These are phyloP conservation scores for Linyphia triangularis DNA, from an alignment of 2,888 invertebrate genomes.

Conservation along the genomic window DNA sequence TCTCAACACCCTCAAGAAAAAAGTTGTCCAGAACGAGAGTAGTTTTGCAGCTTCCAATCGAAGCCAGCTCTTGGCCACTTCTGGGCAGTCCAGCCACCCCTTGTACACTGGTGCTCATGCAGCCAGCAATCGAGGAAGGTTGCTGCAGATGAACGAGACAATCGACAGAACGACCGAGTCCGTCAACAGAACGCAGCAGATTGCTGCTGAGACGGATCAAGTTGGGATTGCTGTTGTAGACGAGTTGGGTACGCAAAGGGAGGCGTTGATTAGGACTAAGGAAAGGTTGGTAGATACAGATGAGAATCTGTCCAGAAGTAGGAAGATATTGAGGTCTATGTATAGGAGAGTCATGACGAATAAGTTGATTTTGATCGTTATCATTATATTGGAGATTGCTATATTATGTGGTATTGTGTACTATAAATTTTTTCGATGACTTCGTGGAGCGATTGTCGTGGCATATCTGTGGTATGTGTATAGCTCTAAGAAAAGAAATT, in stretches of 20 bases:
- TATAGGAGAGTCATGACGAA: constrained; percentile 80
- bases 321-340: constrained; percentile 80
- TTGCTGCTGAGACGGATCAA: constrained; percentile 89
- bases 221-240: constrained; percentile 88
- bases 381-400: constrained; percentile 80
- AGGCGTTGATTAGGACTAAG: constrained; percentile 84
- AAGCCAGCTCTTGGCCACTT: constrained; percentile 76
- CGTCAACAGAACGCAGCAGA: constrained; percentile 85
- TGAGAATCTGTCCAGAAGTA: constrained; percentile 79
- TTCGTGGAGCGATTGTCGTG: too few species aligned
- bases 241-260: constrained; percentile 88
- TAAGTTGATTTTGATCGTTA: constrained; percentile 80
- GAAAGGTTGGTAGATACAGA: constrained; percentile 82
- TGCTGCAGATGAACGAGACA: constrained; percentile 79
- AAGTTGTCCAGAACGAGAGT: constrained; percentile 76
- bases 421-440: constrained; percentile 79
- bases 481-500: too few species aligned
- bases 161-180: constrained; percentile 79
- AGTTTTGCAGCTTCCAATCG: constrained; percentile 77
- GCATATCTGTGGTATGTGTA: too few species aligned
- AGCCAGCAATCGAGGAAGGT: constrained; percentile 78
- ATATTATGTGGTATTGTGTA: constrained; percentile 79
- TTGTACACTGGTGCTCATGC: constrained; percentile 76
- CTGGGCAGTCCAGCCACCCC: constrained; percentile 4
- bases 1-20: constrained; percentile 41